phyloP scores from a whole-genome alignment of 2,797 vertebrate genomes.

The Steatocranus sp. region DNA sequence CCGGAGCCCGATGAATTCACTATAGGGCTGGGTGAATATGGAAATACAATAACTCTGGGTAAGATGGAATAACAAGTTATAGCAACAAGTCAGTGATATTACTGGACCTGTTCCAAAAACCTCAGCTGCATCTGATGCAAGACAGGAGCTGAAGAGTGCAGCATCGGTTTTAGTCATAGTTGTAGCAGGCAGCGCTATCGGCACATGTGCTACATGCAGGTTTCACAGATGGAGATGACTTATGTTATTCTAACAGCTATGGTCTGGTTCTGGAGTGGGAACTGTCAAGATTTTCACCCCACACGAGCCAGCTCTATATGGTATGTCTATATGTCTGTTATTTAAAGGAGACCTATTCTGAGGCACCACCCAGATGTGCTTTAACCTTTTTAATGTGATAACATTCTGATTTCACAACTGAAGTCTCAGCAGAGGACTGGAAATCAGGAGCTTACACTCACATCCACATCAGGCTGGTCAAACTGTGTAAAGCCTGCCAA shows the following conservation, averaged over 20 bases:
- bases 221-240: not conserved
- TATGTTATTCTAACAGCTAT: rapidly evolving
- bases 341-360: not conserved
- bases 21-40: not conserved
- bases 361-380: not conserved
- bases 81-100: not conserved
- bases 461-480: not conserved
- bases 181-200: not conserved
- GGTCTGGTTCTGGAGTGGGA: not conserved
- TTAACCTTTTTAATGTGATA: not conserved
- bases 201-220: not conserved
- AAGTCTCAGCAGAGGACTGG: not conserved
- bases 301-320: too few relatives aligned
- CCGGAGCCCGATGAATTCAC: not conserved
- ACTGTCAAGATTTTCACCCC: not conserved
- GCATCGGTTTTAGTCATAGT: not conserved
- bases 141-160: not conserved
- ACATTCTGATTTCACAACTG: not conserved
- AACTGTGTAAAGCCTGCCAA: not conserved
- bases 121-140: not conserved
- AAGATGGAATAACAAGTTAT: not conserved
- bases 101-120: not conserved
- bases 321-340: not conserved
- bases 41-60: not conserved
- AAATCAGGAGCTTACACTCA: not conserved